A percentile compares a stretch with the other conserved stretches of the same genome.
Evolutionary conservation across 2,113 vertebrate genomes (phyloP).

Genomic region (Erpornis zantholeuca): DNA sequence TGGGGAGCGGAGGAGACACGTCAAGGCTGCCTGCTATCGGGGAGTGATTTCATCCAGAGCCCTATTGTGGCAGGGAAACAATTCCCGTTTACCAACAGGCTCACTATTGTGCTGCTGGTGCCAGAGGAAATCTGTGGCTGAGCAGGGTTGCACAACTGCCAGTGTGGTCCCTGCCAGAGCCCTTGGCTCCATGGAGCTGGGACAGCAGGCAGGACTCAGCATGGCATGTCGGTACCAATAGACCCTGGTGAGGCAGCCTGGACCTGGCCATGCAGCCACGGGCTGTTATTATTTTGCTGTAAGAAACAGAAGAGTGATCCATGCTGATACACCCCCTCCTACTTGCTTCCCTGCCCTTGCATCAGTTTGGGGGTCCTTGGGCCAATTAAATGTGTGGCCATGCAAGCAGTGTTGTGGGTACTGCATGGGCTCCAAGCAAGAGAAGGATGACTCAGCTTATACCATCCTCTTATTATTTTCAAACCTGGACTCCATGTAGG

Average conservation of each 20-base stretch:
- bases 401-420: accelerated
- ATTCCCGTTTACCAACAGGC: not conserved
- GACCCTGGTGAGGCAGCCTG: not conserved
- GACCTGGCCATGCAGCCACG: accelerated
- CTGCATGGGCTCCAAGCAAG: not conserved
- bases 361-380: accelerated
- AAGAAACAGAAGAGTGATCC: not conserved
- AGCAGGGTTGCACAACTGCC: not conserved
- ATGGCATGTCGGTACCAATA: accelerated
- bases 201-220: not conserved
- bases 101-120: not conserved
- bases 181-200: not conserved
- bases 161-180: not conserved
- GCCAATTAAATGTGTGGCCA: not conserved
- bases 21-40: not conserved
- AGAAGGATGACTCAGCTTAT: not conserved
- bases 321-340: not conserved
- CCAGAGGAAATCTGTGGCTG: not conserved
- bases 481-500: not conserved
- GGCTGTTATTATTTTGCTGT: not conserved
- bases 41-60: not conserved
- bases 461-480: not conserved
- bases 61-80: not conserved
- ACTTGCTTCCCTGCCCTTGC: not conserved
- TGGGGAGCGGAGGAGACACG: not conserved